Conservation (phyloP, 37 sponge, comb jelly and placozoan species). For the Oopsacas minuta region DNA sequence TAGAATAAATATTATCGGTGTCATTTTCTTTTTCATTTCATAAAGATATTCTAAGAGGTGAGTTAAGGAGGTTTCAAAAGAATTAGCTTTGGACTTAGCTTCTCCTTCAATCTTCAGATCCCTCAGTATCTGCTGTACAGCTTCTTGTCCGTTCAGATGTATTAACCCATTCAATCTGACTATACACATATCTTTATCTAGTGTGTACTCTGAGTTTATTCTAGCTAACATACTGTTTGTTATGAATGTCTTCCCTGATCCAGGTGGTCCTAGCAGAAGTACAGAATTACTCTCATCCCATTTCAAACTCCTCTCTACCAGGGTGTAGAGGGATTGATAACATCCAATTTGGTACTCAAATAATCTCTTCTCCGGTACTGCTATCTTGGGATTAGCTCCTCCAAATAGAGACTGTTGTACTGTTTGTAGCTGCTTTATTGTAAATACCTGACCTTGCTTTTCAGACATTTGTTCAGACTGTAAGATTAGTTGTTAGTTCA, state of each 20-base stretch:
- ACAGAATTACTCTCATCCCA: conserved; percentile 64
- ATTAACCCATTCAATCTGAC: not conserved
- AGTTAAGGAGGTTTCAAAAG: not conserved
- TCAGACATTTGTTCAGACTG: too few relatives aligned
- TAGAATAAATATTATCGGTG: conserved; percentile 66
- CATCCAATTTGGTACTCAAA: not conserved
- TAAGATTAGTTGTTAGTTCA: too few relatives aligned
- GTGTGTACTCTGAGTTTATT: not conserved
- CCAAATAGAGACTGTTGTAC: not conserved
- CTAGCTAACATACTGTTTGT: not conserved
- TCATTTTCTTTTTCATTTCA: conserved; percentile 32
- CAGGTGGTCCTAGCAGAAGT: conserved; percentile 61
- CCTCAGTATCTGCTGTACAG: not conserved
- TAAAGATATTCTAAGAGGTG: not conserved
- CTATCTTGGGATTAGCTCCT: not conserved
- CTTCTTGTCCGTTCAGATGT: not conserved
- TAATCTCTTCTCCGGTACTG: not conserved
- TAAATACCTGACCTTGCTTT: too few relatives aligned
- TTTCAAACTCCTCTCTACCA: conserved; percentile 48
- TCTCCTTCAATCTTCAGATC: not conserved
- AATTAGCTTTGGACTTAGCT: not conserved
- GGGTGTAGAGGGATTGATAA: conserved; percentile 27
- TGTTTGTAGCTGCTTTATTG: not conserved
- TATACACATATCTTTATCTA: not conserved
- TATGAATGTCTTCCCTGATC: conserved; percentile 53